Evolutionary conservation across 2,113 vertebrate species (phyloP), one percentile per base, ranked within the genome.

Genomic region (Ondatra zibethicus): DNA sequence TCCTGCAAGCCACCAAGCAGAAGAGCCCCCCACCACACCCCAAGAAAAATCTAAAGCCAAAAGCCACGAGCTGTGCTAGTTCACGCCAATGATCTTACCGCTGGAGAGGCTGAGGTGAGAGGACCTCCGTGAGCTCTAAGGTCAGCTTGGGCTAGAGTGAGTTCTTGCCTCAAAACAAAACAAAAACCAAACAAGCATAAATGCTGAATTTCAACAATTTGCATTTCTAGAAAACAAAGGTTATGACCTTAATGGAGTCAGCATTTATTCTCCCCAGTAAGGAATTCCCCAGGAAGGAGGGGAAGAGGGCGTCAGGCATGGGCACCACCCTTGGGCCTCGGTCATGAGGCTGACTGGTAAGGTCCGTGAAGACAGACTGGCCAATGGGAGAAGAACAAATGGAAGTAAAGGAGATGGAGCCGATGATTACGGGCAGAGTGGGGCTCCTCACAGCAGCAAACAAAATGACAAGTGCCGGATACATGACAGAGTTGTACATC

Each of bases 211-310:
- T 84, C 61, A 85, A 17, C 14, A 77, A 72, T 61, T 16, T 0
- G 47, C 27, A 17, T 95, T 91, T 88, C 92, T 89, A 96, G 84
- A 80, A 93, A 93, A 52, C 39, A 66, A 61, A 96, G 16, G 42
- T 86, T 68, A 55, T 75, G 17, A 33, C 29, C 76, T 3, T 36
- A 91, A 80, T 4, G 77, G 31, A 88, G 76, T 77, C 66, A 95
- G 27, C 29, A 68, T 77, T 89, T 95, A 76, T 88, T 92, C 73
- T 88, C 23, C 66, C 16, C 65, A 63, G 55, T 11, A 73, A 77
- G 27, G 63, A 93, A 47, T 93, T 75, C n/a, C 72, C 12, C 70
- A 63, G 55, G 17, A 73, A 77, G 36, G 45, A 76, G 47, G 88
- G 81, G 66, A 88, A 36, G 45, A 81, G 55, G 27, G 94, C 2